Conservation (phyloP, 92 coral and sea anemone species). For the Umimayanthus kanabou region DNA sequence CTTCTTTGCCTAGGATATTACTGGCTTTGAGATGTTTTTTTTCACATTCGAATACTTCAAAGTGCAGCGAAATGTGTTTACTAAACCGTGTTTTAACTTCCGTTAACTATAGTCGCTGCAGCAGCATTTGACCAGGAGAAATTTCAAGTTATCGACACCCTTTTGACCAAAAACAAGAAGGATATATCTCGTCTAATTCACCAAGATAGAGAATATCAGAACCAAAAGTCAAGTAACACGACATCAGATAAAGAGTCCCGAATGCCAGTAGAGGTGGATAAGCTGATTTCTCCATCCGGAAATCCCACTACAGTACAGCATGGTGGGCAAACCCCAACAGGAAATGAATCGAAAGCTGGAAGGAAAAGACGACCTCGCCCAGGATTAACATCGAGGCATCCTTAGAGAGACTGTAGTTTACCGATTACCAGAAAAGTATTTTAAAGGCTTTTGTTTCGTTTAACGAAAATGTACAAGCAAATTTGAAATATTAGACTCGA, state of each 20-base stretch:
- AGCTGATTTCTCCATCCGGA: background rate
- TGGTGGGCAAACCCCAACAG: background rate
- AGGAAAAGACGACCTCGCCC: background rate
- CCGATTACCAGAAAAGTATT: too few relatives aligned
- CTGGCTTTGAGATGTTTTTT: background rate
- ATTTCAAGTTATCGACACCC: background rate
- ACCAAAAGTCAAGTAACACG: background rate
- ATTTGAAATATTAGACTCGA: too few relatives aligned
- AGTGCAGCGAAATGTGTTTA: background rate
- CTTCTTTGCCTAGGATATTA: background rate
- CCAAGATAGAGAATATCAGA: background rate
- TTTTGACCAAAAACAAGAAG: background rate
- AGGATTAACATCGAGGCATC: background rate
- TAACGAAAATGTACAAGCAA: background rate
- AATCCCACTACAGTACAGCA: background rate
- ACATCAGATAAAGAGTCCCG: background rate
- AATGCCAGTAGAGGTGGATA: background rate
- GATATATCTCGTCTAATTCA: background rate
- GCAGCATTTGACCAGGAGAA: background rate
- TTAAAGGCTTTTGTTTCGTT: too few relatives aligned
- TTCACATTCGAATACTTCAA: too few relatives aligned
- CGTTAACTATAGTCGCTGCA: background rate
- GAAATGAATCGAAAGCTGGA: background rate
- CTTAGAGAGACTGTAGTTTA: background rate
- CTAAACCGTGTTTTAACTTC: background rate